phyloP scores from a whole-genome alignment of 2,113 vertebrate species.

The Rostratula benghalensis region DNA sequence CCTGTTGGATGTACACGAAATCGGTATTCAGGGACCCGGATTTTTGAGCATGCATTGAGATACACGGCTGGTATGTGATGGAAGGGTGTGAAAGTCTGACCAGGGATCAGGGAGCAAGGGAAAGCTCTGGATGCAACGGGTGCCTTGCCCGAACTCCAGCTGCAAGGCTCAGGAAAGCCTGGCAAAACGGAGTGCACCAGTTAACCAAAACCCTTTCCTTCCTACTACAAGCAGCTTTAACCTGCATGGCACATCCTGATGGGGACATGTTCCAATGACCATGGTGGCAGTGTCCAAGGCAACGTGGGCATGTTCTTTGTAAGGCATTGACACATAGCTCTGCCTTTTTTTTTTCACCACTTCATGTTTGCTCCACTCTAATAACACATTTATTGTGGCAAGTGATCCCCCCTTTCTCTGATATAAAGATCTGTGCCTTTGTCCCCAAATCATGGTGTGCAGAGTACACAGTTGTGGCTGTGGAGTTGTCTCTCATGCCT shows the following conservation, averaged over 20 bases:
- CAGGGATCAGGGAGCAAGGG: conserved; percentile 35
- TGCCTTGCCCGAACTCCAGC: neutral
- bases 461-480: neutral
- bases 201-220: conserved; percentile 38
- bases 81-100: conserved; percentile 45
- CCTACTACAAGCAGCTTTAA: neutral
- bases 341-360: neutral
- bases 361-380: neutral
- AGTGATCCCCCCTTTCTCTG: neutral
- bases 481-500: neutral
- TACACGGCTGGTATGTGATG: conserved; percentile 63
- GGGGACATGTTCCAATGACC: neutral
- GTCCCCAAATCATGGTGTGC: neutral
- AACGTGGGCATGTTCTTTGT: neutral
- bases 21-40: conserved; percentile 72
- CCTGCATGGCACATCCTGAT: neutral
- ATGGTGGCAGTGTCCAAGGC: neutral
- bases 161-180: neutral
- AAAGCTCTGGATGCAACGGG: neutral
- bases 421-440: neutral
- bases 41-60: conserved; percentile 74
- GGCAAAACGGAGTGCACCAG: neutral
- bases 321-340: neutral
- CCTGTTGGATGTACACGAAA: conserved; percentile 59
- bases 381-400: neutral